Conservation (phyloP, 2,797 vertebrate genomes). For the Malurus leucopterus region DNA sequence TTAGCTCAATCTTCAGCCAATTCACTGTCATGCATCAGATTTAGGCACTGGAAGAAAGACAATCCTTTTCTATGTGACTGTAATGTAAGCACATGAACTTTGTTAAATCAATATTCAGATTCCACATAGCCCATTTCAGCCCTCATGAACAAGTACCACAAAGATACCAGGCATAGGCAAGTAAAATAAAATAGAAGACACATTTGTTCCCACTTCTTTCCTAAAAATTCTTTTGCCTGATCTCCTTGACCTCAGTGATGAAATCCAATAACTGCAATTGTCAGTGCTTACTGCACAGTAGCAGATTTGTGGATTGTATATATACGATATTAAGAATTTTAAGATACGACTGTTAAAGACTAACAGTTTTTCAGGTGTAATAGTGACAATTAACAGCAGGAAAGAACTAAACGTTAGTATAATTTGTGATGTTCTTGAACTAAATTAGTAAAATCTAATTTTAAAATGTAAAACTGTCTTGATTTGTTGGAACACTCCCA, state of each 20-base stretch:
- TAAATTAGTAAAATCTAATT: background rate
- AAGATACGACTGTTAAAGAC: background rate
- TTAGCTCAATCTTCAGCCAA: background rate
- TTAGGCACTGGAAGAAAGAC: background rate
- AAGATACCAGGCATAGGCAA: background rate
- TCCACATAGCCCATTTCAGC: background rate
- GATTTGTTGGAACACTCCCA: background rate
- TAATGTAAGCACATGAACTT: background rate
- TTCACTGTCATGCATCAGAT: background rate
- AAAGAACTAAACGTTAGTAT: background rate
- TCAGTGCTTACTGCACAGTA: background rate
- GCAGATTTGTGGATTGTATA: background rate
- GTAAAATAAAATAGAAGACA: background rate
- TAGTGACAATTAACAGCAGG: background rate
- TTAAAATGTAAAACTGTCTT: background rate
- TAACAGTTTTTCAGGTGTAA: background rate
- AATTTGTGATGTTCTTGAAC: background rate
- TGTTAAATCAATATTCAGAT: background rate
- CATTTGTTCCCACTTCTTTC: background rate
- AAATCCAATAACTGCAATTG: rapidly evolving
- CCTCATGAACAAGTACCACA: background rate
- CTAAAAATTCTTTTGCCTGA: background rate
- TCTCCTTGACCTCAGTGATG: background rate
- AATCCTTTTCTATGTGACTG: background rate
- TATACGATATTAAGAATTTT: background rate